Evolutionary conservation across 2,888 invertebrate species (phyloP).

Genomic region (Diplazon laetatorius): DNA sequence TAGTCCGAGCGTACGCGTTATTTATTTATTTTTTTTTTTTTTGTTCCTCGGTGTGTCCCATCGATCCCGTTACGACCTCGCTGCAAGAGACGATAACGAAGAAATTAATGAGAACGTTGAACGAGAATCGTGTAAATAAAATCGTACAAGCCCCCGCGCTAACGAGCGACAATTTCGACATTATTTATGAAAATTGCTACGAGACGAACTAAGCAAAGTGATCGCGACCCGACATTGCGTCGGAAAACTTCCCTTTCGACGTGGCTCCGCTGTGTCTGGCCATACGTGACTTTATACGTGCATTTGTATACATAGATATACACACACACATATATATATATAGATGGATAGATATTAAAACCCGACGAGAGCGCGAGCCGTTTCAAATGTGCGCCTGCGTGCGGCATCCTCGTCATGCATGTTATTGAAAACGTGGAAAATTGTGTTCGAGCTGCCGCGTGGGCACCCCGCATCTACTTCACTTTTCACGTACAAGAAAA

Average conservation of each 20-base stretch:
- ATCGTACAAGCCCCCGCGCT: neutral
- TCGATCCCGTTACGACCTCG: neutral
- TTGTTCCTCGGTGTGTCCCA: neutral
- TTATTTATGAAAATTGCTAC: constrained; percentile 26
- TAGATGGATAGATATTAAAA: too few relatives aligned
- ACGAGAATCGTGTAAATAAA: neutral
- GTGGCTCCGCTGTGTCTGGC: constrained; percentile 18
- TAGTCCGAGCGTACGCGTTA: neutral
- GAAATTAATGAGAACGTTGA: neutral
- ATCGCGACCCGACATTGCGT: neutral
- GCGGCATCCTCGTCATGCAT: neutral
- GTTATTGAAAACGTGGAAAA: constrained; percentile 38
- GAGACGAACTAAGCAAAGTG: constrained; percentile 4
- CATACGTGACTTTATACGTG: constrained; percentile 21
- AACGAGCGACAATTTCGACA: constrained; percentile 18
- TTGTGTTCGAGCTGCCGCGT: constrained; percentile 5
- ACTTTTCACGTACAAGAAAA: constrained; percentile 22
- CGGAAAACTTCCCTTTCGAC: constrained; percentile 11
- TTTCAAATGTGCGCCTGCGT: neutral
- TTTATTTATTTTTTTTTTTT: neutral
- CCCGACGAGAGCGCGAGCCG: neutral
- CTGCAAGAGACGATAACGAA: neutral
- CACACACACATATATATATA: too few relatives aligned
- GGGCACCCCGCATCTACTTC: constrained; percentile 12
- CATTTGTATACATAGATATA: neutral